phyloP scores from a whole-genome alignment of 2,888 invertebrate genomes.

The Drosophila tripunctata region DNA sequence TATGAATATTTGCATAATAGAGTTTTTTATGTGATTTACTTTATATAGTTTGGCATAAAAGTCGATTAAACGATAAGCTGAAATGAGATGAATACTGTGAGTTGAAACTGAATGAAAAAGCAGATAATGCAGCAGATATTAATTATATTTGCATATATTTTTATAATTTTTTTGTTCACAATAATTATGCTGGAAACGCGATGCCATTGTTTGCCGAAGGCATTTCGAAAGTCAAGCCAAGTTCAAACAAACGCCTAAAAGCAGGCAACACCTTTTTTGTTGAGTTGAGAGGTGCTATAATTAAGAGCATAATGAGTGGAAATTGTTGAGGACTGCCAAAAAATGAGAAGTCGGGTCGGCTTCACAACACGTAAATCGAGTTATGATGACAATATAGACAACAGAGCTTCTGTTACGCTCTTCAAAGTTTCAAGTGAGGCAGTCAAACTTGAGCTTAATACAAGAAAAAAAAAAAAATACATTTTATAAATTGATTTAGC shows the following conservation, averaged over 20 bases:
- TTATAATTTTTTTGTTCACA: conserved; percentile 13
- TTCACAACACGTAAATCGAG: conserved; percentile 52
- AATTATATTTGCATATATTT: conserved; percentile 1
- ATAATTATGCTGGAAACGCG: conserved; percentile 21
- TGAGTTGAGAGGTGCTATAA: conserved; percentile 45
- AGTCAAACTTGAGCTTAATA: conserved; percentile 51
- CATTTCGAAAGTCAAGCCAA: background rate
- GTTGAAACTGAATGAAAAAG: background rate
- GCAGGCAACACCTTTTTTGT: conserved; percentile 37
- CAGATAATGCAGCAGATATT: background rate
- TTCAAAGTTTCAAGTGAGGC: conserved; percentile 15
- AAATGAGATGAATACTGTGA: background rate
- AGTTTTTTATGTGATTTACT: background rate
- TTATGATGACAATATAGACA: conserved; percentile 59
- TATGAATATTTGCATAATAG: background rate
- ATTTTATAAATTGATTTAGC: conserved; percentile 75
- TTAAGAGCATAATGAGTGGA: conserved; percentile 61
- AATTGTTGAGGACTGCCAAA: conserved; percentile 64
- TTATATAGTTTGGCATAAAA: conserved; percentile 26
- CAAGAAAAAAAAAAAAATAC: conserved; percentile 53
- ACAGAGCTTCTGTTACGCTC: conserved; percentile 12
- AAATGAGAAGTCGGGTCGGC: conserved; percentile 23
- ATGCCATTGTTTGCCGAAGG: background rate
- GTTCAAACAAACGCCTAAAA: conserved; percentile 30
- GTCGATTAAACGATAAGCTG: conserved; percentile 42